Evolutionary conservation across 2,113 vertebrate species (phyloP).

Genomic region (Lophius piscatorius): DNA sequence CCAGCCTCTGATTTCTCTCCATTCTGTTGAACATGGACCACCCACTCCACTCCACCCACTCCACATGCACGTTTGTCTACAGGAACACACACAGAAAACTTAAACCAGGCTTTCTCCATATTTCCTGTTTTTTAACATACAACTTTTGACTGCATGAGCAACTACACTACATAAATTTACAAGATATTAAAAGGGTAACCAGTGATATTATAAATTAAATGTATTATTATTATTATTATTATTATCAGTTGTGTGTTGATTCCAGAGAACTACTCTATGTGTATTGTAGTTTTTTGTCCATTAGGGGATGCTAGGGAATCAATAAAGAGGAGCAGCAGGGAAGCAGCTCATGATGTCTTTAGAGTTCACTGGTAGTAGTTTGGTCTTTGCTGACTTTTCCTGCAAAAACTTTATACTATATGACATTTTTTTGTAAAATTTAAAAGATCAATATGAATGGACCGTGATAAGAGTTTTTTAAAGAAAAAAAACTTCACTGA

Average conservation of each 20-base stretch:
- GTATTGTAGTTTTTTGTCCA: constrained; percentile 70
- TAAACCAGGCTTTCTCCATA: neutral
- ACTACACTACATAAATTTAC: neutral
- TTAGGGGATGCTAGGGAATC: constrained; percentile 76
- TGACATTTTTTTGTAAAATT: too few relatives aligned
- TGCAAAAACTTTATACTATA: neutral
- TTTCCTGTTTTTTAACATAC: neutral
- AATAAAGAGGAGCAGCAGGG: constrained; percentile 56
- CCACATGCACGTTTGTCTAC: constrained; percentile 5
- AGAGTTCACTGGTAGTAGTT: constrained; percentile 6
- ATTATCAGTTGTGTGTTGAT: too few relatives aligned
- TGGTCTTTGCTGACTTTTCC: constrained; percentile 13
- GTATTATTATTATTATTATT: too few relatives aligned
- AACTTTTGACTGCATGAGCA: neutral
- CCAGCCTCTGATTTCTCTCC: constrained; percentile 31
- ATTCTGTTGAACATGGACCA: too few relatives aligned
- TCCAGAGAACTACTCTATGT: constrained; percentile 7
- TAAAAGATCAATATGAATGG: too few relatives aligned
- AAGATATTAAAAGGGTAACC: neutral
- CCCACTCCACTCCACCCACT: constrained; percentile 40
- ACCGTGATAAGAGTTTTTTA: constrained; percentile 2
- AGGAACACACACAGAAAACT: neutral
- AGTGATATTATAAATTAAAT: too few relatives aligned
- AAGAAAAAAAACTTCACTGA: neutral
- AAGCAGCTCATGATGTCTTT: constrained; percentile 20